A percentile compares a stretch with the other conserved stretches of the same genome.
phyloP scores from a whole-genome alignment of 2,113 vertebrate genomes.

The Furnarius figulus region DNA sequence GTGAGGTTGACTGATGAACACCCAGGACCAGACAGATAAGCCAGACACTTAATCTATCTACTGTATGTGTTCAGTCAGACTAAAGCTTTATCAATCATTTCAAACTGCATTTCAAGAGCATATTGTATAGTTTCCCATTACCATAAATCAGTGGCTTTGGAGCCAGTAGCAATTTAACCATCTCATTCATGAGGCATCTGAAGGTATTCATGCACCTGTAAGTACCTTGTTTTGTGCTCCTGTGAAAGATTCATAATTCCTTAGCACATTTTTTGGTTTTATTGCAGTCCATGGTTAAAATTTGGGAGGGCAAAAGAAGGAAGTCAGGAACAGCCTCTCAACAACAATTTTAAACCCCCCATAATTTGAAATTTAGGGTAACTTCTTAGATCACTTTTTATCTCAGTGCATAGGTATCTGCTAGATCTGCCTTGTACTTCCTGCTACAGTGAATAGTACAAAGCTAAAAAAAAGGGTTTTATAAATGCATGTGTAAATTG shows the following conservation, averaged over 20 bases:
- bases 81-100: constrained; percentile 47
- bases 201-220: neutral
- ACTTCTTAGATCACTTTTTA: neutral
- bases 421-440: neutral
- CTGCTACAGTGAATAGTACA: neutral
- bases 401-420: neutral
- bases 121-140: constrained; percentile 27
- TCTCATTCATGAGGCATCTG: neutral
- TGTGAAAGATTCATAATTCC: neutral
- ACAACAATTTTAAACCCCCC: neutral
- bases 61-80: constrained; percentile 44
- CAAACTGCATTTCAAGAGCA: constrained; percentile 40
- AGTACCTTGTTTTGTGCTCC: neutral
- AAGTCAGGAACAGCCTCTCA: neutral
- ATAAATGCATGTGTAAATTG: neutral
- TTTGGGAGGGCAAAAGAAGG: neutral
- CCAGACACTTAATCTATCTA: constrained; percentile 46
- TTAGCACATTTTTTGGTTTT: neutral
- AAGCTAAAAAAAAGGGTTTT: neutral
- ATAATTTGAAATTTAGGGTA: neutral
- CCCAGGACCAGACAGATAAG: constrained; percentile 32
- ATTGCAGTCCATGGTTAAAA: neutral
- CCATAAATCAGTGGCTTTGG: constrained; percentile 18
- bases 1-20: constrained; percentile 50
- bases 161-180: neutral